A percentile compares a stretch with the other conserved stretches of the same genome.
phyloP scores from a whole-genome alignment of 1,140 invertebrate genomes.

The Dryas iulia region DNA sequence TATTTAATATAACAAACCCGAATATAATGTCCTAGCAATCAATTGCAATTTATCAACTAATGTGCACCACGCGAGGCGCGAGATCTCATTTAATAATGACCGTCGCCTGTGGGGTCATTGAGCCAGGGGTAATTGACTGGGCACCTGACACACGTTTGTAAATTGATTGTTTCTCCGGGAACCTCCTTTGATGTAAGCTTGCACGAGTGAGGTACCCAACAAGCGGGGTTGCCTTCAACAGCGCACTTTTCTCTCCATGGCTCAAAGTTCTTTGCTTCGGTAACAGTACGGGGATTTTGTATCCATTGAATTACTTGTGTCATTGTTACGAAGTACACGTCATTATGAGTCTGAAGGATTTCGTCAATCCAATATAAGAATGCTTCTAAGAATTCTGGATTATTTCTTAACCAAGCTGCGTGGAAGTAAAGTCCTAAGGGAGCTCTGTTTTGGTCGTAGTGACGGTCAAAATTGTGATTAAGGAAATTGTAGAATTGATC shows the following conservation, averaged over 20 bases:
- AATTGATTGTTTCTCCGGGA: constrained; percentile 94
- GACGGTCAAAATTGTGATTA: constrained; percentile 96
- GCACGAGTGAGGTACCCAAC: constrained; percentile 94
- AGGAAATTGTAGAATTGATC: constrained; percentile 98
- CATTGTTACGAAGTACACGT: constrained; percentile 99
- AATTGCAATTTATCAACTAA: constrained; percentile 69
- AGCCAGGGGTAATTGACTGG: constrained; percentile 97
- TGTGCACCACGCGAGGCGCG: constrained; percentile 63
- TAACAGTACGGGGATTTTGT: constrained; percentile 92
- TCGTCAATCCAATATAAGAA: constrained; percentile 98
- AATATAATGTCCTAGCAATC: constrained; percentile 66
- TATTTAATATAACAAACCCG: constrained; percentile 39
- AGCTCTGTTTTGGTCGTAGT: constrained; percentile 96
- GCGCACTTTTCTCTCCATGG: constrained; percentile 96
- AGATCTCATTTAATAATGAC: constrained; percentile 89
- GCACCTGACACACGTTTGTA: constrained; percentile 95
- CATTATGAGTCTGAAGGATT: constrained; percentile 91
- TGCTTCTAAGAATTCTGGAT: constrained; percentile 95
- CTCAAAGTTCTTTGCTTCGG: constrained; percentile 94
- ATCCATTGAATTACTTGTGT: constrained; percentile 98
- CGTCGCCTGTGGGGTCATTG: constrained; percentile 95
- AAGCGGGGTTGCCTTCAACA: constrained; percentile 88
- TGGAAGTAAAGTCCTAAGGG: constrained; percentile 97
- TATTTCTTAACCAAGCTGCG: constrained; percentile 97
- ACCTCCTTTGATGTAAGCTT: constrained; percentile 95